These are phyloP conservation scores for Pterois miles DNA, from an alignment of 2,797 vertebrate species.

Conservation along the genomic window DNA sequence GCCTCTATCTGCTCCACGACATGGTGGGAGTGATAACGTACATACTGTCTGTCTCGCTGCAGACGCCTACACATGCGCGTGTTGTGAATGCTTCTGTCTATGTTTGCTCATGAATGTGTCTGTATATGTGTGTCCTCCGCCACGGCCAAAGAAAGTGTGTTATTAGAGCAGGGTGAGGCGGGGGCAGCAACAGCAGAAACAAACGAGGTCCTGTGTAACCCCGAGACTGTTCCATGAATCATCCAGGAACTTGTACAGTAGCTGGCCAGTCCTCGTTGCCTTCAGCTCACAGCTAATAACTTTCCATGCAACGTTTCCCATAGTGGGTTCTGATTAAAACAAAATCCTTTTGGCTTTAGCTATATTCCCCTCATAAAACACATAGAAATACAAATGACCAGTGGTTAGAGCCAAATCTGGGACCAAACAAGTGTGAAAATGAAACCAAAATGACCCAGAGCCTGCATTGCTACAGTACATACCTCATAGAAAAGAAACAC, in stretches of 20 bases:
- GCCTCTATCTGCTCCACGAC: not conserved
- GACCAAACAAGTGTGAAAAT: not conserved
- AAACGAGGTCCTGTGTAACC: slow-evolving; percentile 63
- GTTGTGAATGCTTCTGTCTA: slow-evolving; percentile 32
- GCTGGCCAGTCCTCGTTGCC: slow-evolving; percentile 7
- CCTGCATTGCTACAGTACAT: not conserved
- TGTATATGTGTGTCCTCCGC: slow-evolving; percentile 14
- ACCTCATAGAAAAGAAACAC: not conserved
- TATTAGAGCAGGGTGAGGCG: slow-evolving; percentile 47
- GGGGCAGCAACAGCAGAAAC: slow-evolving; percentile 55
- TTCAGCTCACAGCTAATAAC: slow-evolving; percentile 26
- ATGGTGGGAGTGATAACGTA: not conserved
- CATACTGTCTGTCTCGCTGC: not conserved
- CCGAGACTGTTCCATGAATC: slow-evolving; percentile 59
- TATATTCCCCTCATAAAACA: not conserved
- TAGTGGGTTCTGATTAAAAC: not conserved
- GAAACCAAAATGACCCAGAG: not conserved
- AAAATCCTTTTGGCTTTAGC: slow-evolving; percentile 1
- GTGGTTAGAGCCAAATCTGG: not conserved
- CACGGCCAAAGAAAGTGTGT: slow-evolving; percentile 41
- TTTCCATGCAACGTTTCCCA: slow-evolving; percentile 13
- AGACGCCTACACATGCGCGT: slow-evolving; percentile 10
- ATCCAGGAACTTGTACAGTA: slow-evolving; percentile 43
- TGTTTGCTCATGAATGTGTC: slow-evolving; percentile 23
- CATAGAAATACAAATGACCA: not conserved